Evolutionary conservation across 1,140 invertebrate genomes (phyloP).

Genomic region (Procambarus clarkii): DNA sequence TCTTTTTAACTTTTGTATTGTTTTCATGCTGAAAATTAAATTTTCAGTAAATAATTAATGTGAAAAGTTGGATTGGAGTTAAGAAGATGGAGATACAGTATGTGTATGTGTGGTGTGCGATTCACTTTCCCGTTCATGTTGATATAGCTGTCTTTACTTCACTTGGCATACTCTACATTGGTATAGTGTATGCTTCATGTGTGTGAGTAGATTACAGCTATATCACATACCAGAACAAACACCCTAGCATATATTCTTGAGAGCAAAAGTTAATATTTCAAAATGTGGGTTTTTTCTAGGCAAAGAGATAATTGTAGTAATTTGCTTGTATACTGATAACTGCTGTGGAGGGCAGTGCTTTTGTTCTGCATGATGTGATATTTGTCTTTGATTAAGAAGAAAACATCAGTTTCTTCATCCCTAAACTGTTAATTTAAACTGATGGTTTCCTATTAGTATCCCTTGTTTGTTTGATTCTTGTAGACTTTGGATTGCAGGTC

Average conservation of each 20-base stretch:
- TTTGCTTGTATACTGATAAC: constrained; percentile 33
- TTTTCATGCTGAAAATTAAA: not conserved
- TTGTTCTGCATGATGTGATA: constrained; percentile 56
- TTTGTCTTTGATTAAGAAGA: constrained; percentile 53
- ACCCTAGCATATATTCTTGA: constrained; percentile 21
- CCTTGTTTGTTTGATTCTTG: constrained; percentile 46
- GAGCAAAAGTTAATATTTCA: not conserved
- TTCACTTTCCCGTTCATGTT: not conserved
- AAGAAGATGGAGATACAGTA: not conserved
- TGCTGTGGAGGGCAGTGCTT: constrained; percentile 41
- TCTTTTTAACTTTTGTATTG: not conserved
- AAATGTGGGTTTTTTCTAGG: constrained; percentile 8
- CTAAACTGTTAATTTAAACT: constrained; percentile 30
- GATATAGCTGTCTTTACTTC: not conserved
- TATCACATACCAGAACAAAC: constrained; percentile 1
- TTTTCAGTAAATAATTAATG: not conserved
- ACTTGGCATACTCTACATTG: not conserved
- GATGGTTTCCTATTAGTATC: constrained; percentile 53
- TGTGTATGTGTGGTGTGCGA: not conserved
- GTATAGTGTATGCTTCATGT: not conserved
- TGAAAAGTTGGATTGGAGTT: not conserved
- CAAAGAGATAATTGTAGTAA: constrained; percentile 11
- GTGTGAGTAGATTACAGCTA: not conserved
- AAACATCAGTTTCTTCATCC: constrained; percentile 50
- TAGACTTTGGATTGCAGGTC: constrained; percentile 39